Evolutionary conservation across 1,140 invertebrate genomes (phyloP), one percentile per base, ranked within the genome.

Genomic region (Leptopilina clavipes): DNA sequence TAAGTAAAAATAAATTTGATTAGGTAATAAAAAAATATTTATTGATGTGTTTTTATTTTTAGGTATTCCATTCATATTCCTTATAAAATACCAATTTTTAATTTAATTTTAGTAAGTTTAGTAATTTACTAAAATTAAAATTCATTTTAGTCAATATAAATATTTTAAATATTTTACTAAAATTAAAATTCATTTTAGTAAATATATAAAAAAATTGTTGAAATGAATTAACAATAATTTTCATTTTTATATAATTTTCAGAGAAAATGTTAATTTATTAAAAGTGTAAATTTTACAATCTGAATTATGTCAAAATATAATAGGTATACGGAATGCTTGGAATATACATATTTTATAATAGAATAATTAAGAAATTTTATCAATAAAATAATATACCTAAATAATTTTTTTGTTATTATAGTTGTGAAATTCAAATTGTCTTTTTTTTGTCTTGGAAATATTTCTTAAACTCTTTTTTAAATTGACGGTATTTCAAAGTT

Each of bases 1-100:
- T 89, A 90, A 89, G 88, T 90, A 89, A 91, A 90, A 91, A 90
- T 91, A 91, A 88, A 91, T 91, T 91, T 91, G 89, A 91, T 91
- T 91, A 91, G 90, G 88, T 91, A 91, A 90, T 91, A 87, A 86
- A 87, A n/a, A 86, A 86, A 81, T 80, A 73, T 78, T 75, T 70
- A 45, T 22, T 3, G 7, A 10, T 70, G 25, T 17, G n/a, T 72
- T 48, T 52, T 76, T 10, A 40, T 72, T 59, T 70, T 6, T 8
- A 11, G n/a, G n/a, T 31, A 40, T 72, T 22, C 19, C 37, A 8
- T 40, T 71, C 40, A 74, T 74, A 1, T 48, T 48, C 44, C 12
- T 14, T n/a, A 31, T 31, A n/a, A n/a, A n/a, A n/a, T n/a, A n/a
- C 25, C 25, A 31, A 31, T 31, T 31, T 31, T 31, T 31, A 31